A percentile compares a stretch with the other conserved stretches of the same genome.
phyloP scores from a whole-genome alignment of 1,140 invertebrate genomes.

The Apis dorsata region DNA sequence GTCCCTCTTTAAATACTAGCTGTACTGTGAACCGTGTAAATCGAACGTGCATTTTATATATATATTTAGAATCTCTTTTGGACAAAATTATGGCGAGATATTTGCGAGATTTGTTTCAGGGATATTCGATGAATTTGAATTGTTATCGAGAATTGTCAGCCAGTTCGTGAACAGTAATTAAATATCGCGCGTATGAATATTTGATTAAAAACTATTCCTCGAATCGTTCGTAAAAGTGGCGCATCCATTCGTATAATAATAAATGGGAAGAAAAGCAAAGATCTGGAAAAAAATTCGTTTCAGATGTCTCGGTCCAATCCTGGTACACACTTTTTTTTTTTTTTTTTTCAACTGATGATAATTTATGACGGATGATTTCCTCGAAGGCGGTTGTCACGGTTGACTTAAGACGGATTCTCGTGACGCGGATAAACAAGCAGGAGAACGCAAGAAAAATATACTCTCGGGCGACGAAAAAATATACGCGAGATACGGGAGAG shows the following conservation, averaged over 20 bases:
- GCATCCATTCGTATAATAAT: background rate
- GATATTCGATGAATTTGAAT: too few species aligned
- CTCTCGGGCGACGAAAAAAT: background rate
- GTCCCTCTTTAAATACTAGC: background rate
- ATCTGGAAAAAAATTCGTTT: slow-evolving; percentile 43
- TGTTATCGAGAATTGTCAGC: background rate
- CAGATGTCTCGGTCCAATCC: slow-evolving; percentile 10
- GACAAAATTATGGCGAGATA: background rate
- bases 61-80: too few species aligned
- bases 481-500: background rate
- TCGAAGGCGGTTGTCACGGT: slow-evolving; percentile 41
- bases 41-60: background rate
- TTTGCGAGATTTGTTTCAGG: too few species aligned
- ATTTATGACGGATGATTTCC: slow-evolving; percentile 53
- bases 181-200: background rate
- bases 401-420: slow-evolving; percentile 35
- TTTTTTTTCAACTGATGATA: slow-evolving; percentile 50
- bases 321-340: background rate
- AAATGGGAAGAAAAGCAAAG: background rate
- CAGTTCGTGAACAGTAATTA: slow-evolving; percentile 36
- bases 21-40: background rate
- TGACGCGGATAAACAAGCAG: slow-evolving; percentile 37
- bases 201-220: background rate
- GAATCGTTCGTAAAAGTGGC: background rate
- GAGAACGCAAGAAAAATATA: slow-evolving; percentile 52